Evolutionary conservation across 2,113 vertebrate species (phyloP).

Genomic region (Thymallus thymallus): DNA sequence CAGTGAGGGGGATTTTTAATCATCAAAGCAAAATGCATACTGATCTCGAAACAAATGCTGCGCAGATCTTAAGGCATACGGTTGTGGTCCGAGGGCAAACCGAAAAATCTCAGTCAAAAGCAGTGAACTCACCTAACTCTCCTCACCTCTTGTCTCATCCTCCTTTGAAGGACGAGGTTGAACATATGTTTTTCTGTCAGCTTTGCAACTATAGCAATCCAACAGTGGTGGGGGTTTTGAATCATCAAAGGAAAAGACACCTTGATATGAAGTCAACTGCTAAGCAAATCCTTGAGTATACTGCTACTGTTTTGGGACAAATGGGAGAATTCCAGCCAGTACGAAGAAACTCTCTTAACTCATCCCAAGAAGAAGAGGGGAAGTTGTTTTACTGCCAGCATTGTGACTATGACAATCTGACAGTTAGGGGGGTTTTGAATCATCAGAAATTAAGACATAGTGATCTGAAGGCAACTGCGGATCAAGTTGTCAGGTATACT

Average conservation of each 20-base stretch:
- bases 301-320: conserved; percentile 7
- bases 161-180: conserved; percentile 18
- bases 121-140: not conserved
- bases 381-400: not conserved
- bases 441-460: not conserved
- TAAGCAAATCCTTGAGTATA: conserved; percentile 27
- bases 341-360: not conserved
- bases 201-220: conserved; percentile 54
- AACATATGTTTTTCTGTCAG: conserved; percentile 50
- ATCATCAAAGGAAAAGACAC: conserved; percentile 42
- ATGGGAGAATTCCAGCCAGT: not conserved
- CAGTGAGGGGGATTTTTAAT: not conserved
- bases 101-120: not conserved
- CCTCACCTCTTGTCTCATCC: not conserved
- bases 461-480: not conserved
- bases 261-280: not conserved
- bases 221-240: not conserved
- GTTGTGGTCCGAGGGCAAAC: not conserved
- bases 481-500: not conserved
- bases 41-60: not conserved
- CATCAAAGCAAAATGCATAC: not conserved
- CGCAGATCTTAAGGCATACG: not conserved
- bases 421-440: not conserved
- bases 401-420: not conserved
- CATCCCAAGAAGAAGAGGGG: not conserved